Evolutionary conservation across 2,797 vertebrate species (phyloP), one percentile per base, ranked within the genome.

Genomic region (Etheostoma perlongum): DNA sequence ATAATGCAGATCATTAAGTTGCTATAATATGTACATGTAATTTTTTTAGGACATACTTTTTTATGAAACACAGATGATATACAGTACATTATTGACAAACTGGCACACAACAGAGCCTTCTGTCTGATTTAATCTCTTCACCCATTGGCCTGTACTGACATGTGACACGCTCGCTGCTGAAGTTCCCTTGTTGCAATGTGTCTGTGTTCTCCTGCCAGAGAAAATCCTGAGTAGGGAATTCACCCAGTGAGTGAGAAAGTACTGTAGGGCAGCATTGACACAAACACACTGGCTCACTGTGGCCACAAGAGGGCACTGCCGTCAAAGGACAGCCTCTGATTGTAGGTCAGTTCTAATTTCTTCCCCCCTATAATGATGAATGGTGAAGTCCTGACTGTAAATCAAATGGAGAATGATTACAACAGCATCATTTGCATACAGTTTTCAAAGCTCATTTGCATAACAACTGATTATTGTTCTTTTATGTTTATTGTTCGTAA

Each of bases 291-390:
- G 62, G n/a, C 81, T 54, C 36, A 0, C 15, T 2, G 55, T 1
- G 4, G 73, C 92, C 93, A 88, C 90, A 69, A 64, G 92, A 89
- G 90, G 89, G 86, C 53, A 78, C 84, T 83, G 83, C 69, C 76
- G 27, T 58, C 80, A 86, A 81, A 88, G 82, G 44, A 78, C 79
- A 64, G 4, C 55, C 66, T 57, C 74, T 66, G 74, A 86, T 80
- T 71, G 85, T 75, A 74, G 88, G 85, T 88, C 83, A 85, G 54
- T 18, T 23, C 19, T 62, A 23, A 49, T 63, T 78, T 66, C 30
- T 42, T 9, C 14, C 15, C 21, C 21, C 49, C 16, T 52, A 15
- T 44, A 30, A 13, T 69, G 67, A 81, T 62, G 73, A 53, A 52
- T 6, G 18, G 44, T 67, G 76, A 73, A 16, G 60, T 69, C 19